Base-by-base conservation (phyloP, 2,888 invertebrate species). In the Pterostichus niger region DNA sequence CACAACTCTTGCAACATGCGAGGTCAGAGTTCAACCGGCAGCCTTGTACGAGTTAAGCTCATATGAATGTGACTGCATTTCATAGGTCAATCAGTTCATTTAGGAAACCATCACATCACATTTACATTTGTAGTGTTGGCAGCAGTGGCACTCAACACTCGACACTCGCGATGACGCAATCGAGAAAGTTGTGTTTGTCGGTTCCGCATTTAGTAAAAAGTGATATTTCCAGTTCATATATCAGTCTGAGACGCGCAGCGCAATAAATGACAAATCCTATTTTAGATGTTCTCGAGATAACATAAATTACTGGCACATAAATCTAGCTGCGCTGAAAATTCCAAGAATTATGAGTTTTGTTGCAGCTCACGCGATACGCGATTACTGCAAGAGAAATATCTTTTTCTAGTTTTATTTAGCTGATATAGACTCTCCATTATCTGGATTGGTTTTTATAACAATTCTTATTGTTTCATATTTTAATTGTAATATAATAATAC, bases 221-320 rank as follows among this genome's bases (percentile, higher is more conserved):
- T 59, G 78, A 56, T 78, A 78, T 78, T 78, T 78, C 56, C 61
- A 61, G 44, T 44, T 44, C 56, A 78, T 59, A 78, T 61, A 56
- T 75, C 75, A 64, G 33, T 13, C 31, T 17, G 15, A 40, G 40
- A 40, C 40, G 52, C 11, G 80, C 68, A 54, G 52, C 11, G 80
- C 68, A 54, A 15, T 81, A 81, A 81, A 81, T 81, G 80, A 81
- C 80, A 81, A 71, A 81, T 81, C 56, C 81, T 56, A 81, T 71
- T 81, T 71, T 79, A 64, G 79, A 79, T 79, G 75, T 52, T 75
- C 40, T 13, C 11, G 7, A 52, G 75, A 75, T 75, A 75, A 75
- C 75, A 49, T 52, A 75, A 75, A 75, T 75, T 49, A 75, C 75
- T 15, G 3, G 15, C 40, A 52, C 75, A 52, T 75, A 75, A 75